phyloP scores from a whole-genome alignment of 2,113 vertebrate genomes.

The Larimichthys crocea region DNA sequence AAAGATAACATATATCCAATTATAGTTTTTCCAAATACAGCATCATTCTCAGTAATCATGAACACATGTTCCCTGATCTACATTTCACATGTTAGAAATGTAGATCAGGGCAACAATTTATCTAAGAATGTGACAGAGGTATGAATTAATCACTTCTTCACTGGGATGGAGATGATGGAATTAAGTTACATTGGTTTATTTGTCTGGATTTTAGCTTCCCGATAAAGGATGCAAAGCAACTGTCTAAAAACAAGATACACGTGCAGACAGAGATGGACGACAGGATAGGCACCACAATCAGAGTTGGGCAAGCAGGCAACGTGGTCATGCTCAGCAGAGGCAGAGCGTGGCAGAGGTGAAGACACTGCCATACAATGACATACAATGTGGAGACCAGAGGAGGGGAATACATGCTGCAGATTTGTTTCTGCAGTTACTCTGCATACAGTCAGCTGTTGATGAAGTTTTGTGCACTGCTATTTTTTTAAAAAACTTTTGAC shows the following conservation, averaged over 20 bases:
- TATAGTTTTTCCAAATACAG: not conserved
- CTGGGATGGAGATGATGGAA: not conserved
- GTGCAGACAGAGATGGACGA: too few species aligned
- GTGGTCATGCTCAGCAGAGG: too few species aligned
- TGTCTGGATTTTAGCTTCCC: not conserved
- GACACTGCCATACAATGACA: too few species aligned
- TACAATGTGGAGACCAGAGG: not conserved
- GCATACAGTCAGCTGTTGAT: slow-evolving; percentile 12
- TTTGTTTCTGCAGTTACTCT: too few species aligned
- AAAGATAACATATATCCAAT: not conserved
- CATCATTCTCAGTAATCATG: not conserved
- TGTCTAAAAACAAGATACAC: not conserved
- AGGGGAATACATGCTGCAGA: not conserved
- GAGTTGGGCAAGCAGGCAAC: too few species aligned
- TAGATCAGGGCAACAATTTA: not conserved
- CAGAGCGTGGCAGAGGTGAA: too few species aligned
- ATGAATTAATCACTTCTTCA: not conserved
- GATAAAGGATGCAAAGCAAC: too few species aligned
- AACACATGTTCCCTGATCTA: too few species aligned
- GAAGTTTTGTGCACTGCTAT: slow-evolving; percentile 4
- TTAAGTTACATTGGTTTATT: not conserved
- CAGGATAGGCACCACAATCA: too few species aligned
- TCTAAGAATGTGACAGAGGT: not conserved
- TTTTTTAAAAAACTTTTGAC: not conserved
- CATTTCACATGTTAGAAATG: slow-evolving; percentile 4